These are phyloP conservation scores for Proterorhinus semilunaris DNA, from an alignment of 2,113 vertebrate species.

Conservation along the genomic window DNA sequence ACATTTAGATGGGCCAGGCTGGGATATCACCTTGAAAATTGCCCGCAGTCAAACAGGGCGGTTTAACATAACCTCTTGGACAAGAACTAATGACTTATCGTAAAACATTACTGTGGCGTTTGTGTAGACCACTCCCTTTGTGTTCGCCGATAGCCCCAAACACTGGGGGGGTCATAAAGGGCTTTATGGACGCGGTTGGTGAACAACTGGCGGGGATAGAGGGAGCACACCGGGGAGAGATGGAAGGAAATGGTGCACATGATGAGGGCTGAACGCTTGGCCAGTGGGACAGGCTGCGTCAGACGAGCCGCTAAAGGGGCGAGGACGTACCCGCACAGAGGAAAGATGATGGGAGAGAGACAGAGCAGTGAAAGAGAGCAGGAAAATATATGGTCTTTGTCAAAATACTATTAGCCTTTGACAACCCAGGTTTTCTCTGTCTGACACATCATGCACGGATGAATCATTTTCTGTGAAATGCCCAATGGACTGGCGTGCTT, in stretches of 20 bases:
- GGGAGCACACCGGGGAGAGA: slow-evolving; percentile 61
- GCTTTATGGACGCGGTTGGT: slow-evolving; percentile 36
- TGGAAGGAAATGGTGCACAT: slow-evolving; percentile 74
- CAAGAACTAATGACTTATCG: background rate
- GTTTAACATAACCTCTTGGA: background rate
- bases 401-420: slow-evolving; percentile 54
- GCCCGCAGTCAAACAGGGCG: background rate
- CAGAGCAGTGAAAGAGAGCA: slow-evolving; percentile 15
- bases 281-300: slow-evolving; percentile 71
- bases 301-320: slow-evolving; percentile 64
- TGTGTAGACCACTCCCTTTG: background rate
- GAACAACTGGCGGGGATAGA: slow-evolving; percentile 60
- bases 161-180: slow-evolving; percentile 36
- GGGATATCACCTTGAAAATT: background rate
- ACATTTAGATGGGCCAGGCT: background rate
- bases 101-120: background rate
- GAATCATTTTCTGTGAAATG: slow-evolving; percentile 18
- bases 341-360: slow-evolving; percentile 40
- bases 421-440: slow-evolving; percentile 39
- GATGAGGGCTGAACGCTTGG: slow-evolving; percentile 72
- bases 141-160: slow-evolving; percentile 1
- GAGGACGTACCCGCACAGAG: slow-evolving; percentile 35
- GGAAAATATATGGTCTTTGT: slow-evolving; percentile 46
- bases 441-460: slow-evolving; percentile 22
- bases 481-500: too few species aligned